Base-by-base conservation (phyloP, 1,140 invertebrate species). In the Apolygus lucorum region DNA sequence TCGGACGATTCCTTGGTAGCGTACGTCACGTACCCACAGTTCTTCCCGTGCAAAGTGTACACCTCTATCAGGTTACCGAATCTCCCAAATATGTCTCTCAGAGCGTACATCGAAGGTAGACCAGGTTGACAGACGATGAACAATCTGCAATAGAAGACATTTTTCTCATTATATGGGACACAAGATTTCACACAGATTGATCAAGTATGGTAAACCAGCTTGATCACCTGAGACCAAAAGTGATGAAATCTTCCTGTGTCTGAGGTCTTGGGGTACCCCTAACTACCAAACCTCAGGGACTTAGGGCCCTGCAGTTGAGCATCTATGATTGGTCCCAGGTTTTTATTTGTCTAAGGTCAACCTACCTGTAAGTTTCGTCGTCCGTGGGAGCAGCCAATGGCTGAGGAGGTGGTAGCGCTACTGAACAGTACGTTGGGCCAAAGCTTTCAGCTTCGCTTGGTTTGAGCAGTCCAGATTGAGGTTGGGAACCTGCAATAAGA, bases 51-150 rank as follows among this genome's bases (percentile, higher is more conserved):
- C 70, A 96, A 81, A 77, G 95, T 86, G 75, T 92, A 94, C 1
- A 95, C 90, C 78, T 95, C 92, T 73, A 96, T 95, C 1, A 97
- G 82, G 77, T 92, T 88, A n/a, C 93, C 93, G 83, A 96, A 96
- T 74, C 93, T 85, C 75, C 90, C 91, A 78, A 97, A 97, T 1
- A 90, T 86, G 79, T 96, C 93, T 75, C 88, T 87, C 77, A 97
- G 82, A n/a, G 90, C 86, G 72, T 87, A 84, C 63, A 88, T 83
- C 0, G 91, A 87, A 21, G 93, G 89, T 65, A 92, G 87, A 71
- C 87, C 83, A 17, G 91, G 91, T 64, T 90, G 88, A 74, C 87
- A 92, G n/a, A 91, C 87, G 71, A 92, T 86, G 74, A 91, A 90
- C 73, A 85, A 84, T 74, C 87, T 81, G 70, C 4, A 78, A 74